Evolutionary conservation across 2,797 vertebrate species (phyloP).

Genomic region (Rachycentron canadum): DNA sequence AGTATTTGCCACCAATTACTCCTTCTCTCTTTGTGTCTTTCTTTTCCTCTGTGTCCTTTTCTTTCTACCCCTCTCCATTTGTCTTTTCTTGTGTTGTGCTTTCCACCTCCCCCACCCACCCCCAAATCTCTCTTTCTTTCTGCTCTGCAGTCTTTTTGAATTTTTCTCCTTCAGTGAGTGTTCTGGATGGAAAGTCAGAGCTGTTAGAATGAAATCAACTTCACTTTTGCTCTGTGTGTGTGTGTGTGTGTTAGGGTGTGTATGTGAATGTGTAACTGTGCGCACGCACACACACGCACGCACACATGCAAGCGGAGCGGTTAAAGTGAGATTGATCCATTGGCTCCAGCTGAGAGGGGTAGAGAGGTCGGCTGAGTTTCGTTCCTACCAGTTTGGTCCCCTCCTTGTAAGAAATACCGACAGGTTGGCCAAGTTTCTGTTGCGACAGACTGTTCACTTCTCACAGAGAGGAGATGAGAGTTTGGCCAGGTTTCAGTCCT

Average conservation of each 20-base stretch:
- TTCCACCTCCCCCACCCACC: no score
- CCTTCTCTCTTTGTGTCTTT: background rate
- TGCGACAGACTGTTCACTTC: conserved; percentile 15
- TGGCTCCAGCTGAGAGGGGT: conserved; percentile 66
- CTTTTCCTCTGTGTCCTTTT: background rate
- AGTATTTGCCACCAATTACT: background rate
- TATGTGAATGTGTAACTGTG: conserved; percentile 20
- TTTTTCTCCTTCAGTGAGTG: conserved; percentile 51
- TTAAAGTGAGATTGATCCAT: conserved; percentile 79
- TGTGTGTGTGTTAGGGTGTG: background rate
- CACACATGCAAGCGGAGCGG: conserved; percentile 47
- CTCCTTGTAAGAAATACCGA: conserved; percentile 31
- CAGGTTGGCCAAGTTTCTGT: conserved; percentile 49
- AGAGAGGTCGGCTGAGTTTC: conserved; percentile 56
- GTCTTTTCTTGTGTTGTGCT: conserved; percentile 26
- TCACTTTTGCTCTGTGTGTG: conserved; percentile 30
- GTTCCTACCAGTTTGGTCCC: conserved; percentile 47
- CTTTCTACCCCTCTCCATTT: conserved; percentile 1
- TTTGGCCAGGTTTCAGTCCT: conserved; percentile 47
- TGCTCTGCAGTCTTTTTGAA: conserved; percentile 37
- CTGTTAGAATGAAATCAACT: conserved; percentile 63
- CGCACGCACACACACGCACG: background rate
- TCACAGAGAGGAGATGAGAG: conserved; percentile 7
- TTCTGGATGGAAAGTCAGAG: conserved; percentile 68
- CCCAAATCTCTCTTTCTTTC: conserved; percentile 19